Conservation (phyloP, 2,113 vertebrate genomes). For the Pseudopipra pipra region DNA sequence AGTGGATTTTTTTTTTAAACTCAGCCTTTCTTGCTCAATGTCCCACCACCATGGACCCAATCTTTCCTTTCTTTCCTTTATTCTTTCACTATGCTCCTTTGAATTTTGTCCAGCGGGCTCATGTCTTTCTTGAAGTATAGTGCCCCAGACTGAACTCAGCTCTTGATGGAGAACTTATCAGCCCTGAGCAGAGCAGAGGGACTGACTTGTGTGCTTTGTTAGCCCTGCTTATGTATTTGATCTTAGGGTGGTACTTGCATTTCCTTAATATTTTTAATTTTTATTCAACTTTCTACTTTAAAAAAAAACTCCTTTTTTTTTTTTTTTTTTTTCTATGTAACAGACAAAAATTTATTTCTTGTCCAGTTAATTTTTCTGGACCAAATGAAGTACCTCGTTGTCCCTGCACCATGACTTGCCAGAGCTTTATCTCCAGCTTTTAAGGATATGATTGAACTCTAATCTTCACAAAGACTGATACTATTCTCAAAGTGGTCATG, state of each 20-base stretch:
- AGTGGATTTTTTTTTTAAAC: neutral
- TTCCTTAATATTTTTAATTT: neutral
- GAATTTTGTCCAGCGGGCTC: neutral
- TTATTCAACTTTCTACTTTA: neutral
- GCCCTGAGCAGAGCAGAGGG: neutral
- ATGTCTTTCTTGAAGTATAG: neutral
- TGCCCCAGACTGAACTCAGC: rapidly evolving
- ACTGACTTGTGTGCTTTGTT: neutral
- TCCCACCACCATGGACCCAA: neutral
- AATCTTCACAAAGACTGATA: neutral
- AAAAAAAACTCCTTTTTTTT: neutral
- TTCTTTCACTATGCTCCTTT: neutral
- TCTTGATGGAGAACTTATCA: neutral
- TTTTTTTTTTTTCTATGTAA: neutral
- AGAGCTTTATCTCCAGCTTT: neutral
- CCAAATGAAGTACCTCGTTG: neutral
- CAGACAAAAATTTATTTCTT: neutral
- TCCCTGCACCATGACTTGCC: neutral
- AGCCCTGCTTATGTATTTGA: neutral
- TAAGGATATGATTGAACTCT: neutral
- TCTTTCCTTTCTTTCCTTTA: neutral
- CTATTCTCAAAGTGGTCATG: neutral
- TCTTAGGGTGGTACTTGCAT: neutral
- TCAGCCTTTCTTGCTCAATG: neutral
- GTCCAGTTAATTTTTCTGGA: neutral